Evolutionary conservation across 1,140 invertebrate species (phyloP), one percentile per base, ranked within the genome.

Genomic region (Neodiprion lecontei): DNA sequence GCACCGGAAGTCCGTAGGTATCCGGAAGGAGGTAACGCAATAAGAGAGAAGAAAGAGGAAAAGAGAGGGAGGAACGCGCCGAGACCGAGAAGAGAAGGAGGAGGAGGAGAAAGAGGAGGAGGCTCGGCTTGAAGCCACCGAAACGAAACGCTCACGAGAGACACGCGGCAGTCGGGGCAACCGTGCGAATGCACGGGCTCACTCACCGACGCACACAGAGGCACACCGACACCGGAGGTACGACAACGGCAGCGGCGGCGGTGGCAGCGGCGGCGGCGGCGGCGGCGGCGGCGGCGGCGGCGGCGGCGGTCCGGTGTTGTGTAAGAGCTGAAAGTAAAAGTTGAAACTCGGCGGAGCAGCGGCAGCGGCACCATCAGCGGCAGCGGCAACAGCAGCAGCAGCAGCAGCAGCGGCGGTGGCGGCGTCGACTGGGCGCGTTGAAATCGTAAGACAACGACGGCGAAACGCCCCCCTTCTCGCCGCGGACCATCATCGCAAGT

Each of bases 261-360:
- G 40, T 12, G 74, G 73, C 17, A 11, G 17, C 12, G 17, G 73
- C 17, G 67, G 17, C 12, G 17, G 61, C 12, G 17, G 61, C 12
- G 61, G 61, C 12, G 67, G 40, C 17, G 67, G 17, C 12, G 17
- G 61, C 12, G 17, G 61, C 17, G 67, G 17, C 12, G 17, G 61
- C 12, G 17, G 61, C 12, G 61, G 61, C 12, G 67, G 40, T 12
- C 67, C 21, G 75, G 80, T 75, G 87, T 88, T 88, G 87, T 88
- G 87, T 87, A 88, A 88, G 87, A 87, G 84, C 86, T 86, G 86
- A 88, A 88, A 88, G 87, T 88, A 88, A 88, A 88, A 88, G 87
- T 88, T 87, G 87, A 88, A 87, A 88, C 84, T 61, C 53, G n/a
- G 9, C 53, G 53, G 53, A 61, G 53, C 53, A 61, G n/a, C 53